Evolutionary conservation across 2,888 invertebrate genomes (phyloP).

Genomic region (Neocrepidodera transversa): DNA sequence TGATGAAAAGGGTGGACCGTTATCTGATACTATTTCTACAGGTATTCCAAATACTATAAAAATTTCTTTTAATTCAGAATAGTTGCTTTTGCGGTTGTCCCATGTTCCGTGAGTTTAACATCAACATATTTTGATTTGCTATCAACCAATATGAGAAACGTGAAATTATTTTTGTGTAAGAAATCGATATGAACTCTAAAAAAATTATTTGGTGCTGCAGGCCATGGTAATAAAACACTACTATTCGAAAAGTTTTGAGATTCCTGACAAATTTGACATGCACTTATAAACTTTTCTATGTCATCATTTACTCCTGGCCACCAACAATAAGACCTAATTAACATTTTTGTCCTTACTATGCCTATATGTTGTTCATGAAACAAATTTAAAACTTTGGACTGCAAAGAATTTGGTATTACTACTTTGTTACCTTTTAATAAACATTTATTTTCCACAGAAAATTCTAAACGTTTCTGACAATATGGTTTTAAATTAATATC

Average conservation of each 20-base stretch:
- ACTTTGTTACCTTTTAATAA: constrained; percentile 32
- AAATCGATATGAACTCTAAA: constrained; percentile 36
- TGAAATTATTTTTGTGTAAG: constrained; percentile 20
- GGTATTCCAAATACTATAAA: constrained; percentile 39
- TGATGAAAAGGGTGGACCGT: constrained; percentile 42
- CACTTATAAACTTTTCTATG: constrained; percentile 35
- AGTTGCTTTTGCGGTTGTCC: constrained; percentile 32
- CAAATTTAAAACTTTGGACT: constrained; percentile 27
- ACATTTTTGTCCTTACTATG: constrained; percentile 39
- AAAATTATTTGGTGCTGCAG: constrained; percentile 31
- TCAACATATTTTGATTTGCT: constrained; percentile 41
- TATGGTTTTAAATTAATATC: constrained; percentile 27
- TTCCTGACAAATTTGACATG: constrained; percentile 36
- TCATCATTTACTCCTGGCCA: constrained; percentile 37
- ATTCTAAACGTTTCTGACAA: constrained; percentile 30
- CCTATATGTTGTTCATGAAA: constrained; percentile 40
- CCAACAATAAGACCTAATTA: constrained; percentile 38
- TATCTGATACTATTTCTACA: constrained; percentile 40
- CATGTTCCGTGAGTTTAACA: constrained; percentile 38
- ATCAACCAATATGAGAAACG: constrained; percentile 38
- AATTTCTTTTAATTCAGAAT: constrained; percentile 32
- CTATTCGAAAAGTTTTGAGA: constrained; percentile 34
- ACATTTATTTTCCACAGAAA: constrained; percentile 38
- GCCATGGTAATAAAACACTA: constrained; percentile 32
- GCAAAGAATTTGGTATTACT: constrained; percentile 31